phyloP scores from a whole-genome alignment of 92 coral and sea anemone genomes.

The Epizoanthus scotinus region DNA sequence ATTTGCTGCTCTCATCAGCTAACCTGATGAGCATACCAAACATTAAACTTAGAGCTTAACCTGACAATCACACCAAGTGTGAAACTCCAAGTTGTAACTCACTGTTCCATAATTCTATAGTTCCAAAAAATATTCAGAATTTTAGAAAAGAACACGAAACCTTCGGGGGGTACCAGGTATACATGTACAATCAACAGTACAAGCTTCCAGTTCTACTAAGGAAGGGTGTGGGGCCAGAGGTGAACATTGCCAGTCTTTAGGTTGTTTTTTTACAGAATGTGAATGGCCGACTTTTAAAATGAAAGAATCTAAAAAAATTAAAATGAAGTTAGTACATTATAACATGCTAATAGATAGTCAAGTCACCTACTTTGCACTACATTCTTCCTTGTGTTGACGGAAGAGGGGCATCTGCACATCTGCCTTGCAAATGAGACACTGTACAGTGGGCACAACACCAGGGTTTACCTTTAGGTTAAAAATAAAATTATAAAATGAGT shows the following conservation, averaged over 20 bases:
- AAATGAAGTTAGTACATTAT: background rate
- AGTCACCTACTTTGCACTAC: conserved; percentile 2
- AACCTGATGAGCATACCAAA: no score
- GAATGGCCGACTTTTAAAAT: background rate
- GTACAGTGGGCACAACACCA: conserved; percentile 10
- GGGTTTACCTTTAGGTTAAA: conserved; percentile 3
- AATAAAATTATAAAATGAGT: conserved; percentile 1
- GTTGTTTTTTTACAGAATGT: background rate
- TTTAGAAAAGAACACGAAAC: no score
- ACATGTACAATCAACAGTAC: background rate
- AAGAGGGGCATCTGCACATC: conserved; percentile 12
- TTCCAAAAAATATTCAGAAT: no score
- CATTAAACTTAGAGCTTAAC: no score
- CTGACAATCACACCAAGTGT: no score
- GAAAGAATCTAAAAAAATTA: background rate
- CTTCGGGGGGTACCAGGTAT: background rate
- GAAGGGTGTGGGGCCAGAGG: background rate
- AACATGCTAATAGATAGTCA: background rate
- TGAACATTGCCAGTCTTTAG: conserved; percentile 1
- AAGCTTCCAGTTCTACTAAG: background rate
- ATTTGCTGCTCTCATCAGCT: no score
- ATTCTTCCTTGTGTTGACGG: background rate
- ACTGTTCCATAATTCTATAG: no score
- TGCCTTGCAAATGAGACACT: conserved; percentile 12
- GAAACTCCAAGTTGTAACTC: no score